Percentiles rank a stretch among this genome's conserved stretches.
phyloP scores from a whole-genome alignment of 2,888 invertebrate species.

The Drosophila neutralis region DNA sequence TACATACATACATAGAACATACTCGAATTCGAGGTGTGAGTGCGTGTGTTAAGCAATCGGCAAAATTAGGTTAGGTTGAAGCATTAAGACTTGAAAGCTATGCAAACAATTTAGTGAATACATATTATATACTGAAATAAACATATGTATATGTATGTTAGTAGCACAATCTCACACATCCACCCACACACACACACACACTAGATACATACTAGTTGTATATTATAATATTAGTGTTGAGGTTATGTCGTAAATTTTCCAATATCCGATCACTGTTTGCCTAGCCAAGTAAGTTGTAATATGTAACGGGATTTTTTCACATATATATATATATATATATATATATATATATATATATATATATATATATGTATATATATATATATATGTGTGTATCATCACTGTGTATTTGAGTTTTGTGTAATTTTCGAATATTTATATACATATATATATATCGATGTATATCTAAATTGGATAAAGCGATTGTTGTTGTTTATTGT shows the following conservation, averaged over 20 bases:
- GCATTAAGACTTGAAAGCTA: constrained; percentile 47
- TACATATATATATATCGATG: constrained; percentile 18
- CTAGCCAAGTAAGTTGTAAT: constrained; percentile 63
- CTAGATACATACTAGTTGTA: constrained; percentile 38
- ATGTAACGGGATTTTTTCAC: constrained; percentile 42
- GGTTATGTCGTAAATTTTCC: constrained; percentile 72
- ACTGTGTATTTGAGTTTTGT: constrained; percentile 28
- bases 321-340: constrained; percentile 15
- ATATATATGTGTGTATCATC: constrained; percentile 9
- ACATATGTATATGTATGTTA: constrained; percentile 25
- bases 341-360: no score
- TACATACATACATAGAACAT: constrained; percentile 31
- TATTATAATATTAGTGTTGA: constrained; percentile 65
- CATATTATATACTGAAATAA: constrained; percentile 22
- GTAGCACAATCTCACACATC: constrained; percentile 21
- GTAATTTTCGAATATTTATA: constrained; percentile 8
- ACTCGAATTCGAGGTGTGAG: constrained; percentile 26
- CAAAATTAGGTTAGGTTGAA: constrained; percentile 49
- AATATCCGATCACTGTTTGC: constrained; percentile 71
- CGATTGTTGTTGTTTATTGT: constrained; percentile 51
- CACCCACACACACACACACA: constrained; percentile 21
- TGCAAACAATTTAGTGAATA: constrained; percentile 30
- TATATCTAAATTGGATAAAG: constrained; percentile 38
- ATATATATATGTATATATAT: constrained; percentile 15
- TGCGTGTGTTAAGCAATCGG: constrained; percentile 30